Conservation (phyloP, 2,888 invertebrate genomes). For the Agrilus biguttatus region DNA sequence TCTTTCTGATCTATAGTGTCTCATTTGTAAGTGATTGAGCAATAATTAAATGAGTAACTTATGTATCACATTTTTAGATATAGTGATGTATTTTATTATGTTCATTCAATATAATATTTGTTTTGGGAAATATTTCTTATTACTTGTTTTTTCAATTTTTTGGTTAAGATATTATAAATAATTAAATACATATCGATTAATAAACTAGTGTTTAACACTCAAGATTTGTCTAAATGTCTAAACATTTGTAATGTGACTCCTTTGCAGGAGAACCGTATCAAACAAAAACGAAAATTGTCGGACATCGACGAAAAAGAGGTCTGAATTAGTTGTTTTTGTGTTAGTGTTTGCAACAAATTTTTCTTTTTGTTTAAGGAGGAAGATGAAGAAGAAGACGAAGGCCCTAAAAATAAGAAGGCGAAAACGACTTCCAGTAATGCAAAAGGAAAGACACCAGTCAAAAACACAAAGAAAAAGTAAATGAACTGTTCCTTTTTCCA, state of each 20-base stretch:
- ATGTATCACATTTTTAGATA: no score
- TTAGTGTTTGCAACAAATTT: constrained; percentile 3
- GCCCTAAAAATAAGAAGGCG: constrained; percentile 61
- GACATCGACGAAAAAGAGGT: constrained; percentile 19
- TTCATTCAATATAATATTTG: no score
- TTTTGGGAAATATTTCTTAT: no score
- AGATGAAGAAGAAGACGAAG: constrained; percentile 61
- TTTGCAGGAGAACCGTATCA: constrained; percentile 15
- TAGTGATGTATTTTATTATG: no score
- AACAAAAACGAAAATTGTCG: constrained; percentile 23
- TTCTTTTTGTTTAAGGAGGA: constrained; percentile 34
- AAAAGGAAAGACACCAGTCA: constrained; percentile 51
- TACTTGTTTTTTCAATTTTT: no score
- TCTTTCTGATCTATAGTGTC: no score
- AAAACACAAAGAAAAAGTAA: constrained; percentile 22
- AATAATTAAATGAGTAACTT: no score
- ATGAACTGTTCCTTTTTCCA: constrained; percentile 8
- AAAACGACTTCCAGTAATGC: constrained; percentile 58
- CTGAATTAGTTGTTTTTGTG: constrained; percentile 12
- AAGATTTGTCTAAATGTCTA: background rate
- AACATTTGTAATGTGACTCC: constrained; percentile 2
- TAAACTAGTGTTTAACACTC: no score
- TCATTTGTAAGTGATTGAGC: no score
- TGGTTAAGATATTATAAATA: no score
- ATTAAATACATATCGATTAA: no score